phyloP scores from a whole-genome alignment of 2,113 vertebrate genomes.

The Connochaetes taurinus region DNA sequence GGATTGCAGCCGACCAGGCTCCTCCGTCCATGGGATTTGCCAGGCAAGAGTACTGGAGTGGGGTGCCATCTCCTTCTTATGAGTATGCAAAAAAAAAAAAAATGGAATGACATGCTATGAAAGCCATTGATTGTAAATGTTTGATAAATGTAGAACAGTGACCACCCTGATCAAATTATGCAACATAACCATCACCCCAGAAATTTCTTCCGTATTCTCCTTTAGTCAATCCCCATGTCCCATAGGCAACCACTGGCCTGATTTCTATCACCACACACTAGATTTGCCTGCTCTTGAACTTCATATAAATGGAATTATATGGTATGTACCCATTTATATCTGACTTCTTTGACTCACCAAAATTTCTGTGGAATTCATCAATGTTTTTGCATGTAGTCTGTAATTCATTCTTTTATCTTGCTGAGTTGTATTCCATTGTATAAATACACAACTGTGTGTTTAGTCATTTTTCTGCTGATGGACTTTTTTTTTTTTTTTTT shows the following conservation, averaged over 20 bases:
- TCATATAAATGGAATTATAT: background rate
- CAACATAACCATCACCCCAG: background rate
- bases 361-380: background rate
- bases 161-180: background rate
- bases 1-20: too few species aligned
- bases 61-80: too few species aligned
- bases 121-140: background rate
- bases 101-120: background rate
- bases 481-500: background rate
- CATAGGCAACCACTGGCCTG: background rate
- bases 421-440: background rate
- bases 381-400: background rate
- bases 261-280: background rate
- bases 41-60: too few species aligned
- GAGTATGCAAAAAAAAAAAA: background rate
- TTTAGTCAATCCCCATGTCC: background rate
- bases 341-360: background rate
- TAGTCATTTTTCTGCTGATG: background rate
- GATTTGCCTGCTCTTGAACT: background rate
- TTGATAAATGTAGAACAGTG: background rate
- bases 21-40: too few species aligned
- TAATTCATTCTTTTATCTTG: background rate
- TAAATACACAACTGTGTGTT: background rate
- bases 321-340: background rate
- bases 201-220: background rate